A percentile compares a stretch with the other conserved stretches of the same genome.
Conservation (phyloP, 2,888 invertebrate genomes). For the Orgyia antiqua region DNA sequence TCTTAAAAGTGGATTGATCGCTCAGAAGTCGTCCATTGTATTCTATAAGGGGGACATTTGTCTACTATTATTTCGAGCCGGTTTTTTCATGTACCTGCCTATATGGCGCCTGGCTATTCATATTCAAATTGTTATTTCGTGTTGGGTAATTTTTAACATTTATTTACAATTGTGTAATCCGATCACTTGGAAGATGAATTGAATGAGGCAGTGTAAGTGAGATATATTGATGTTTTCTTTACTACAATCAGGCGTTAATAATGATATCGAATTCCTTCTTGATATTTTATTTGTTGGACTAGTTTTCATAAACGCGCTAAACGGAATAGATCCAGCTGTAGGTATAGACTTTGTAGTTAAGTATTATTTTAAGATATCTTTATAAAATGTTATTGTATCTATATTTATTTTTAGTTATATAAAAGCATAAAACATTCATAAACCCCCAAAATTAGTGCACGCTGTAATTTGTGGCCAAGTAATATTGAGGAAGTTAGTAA, state of each 20-base stretch:
- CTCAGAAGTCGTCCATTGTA: slow-evolving; percentile 66
- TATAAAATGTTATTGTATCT: too few relatives aligned
- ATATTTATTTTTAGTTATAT: too few relatives aligned
- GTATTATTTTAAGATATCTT: too few relatives aligned
- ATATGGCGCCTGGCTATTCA: slow-evolving; percentile 75
- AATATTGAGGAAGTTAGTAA: too few relatives aligned
- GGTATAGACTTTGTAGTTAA: too few relatives aligned
- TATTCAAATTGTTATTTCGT: slow-evolving; percentile 70
- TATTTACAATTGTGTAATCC: slow-evolving; percentile 70
- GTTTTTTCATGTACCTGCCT: slow-evolving; percentile 74
- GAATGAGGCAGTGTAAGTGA: slow-evolving; percentile 47
- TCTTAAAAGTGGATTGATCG: slow-evolving; percentile 64
- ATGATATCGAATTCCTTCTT: slow-evolving; percentile 32
- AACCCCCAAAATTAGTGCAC: too few relatives aligned
- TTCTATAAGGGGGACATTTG: slow-evolving; percentile 65
- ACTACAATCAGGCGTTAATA: slow-evolving; percentile 38
- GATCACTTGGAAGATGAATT: slow-evolving; percentile 51
- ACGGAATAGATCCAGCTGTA: too few relatives aligned
- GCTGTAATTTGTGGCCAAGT: too few relatives aligned
- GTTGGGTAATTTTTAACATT: slow-evolving; percentile 71
- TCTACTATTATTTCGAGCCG: slow-evolving; percentile 70
- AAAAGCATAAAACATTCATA: too few relatives aligned
- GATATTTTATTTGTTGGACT: too few relatives aligned
- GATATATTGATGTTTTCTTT: slow-evolving; percentile 47
- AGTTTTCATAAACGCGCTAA: too few relatives aligned